Percentiles rank a stretch among this genome's conserved stretches.
Evolutionary conservation across 2,888 invertebrate species (phyloP).

Genomic region (Altica lythri): DNA sequence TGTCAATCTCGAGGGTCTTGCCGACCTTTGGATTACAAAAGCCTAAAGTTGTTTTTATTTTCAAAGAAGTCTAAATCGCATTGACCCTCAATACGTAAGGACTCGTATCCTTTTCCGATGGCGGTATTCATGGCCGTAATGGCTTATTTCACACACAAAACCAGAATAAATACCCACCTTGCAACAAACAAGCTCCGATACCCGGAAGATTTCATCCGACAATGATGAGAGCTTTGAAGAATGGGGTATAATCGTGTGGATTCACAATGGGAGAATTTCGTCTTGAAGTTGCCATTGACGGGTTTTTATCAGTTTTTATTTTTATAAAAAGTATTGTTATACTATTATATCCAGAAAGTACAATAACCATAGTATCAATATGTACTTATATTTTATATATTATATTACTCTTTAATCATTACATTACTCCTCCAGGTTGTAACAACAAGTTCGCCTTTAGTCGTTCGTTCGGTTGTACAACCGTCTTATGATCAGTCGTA

Average conservation of each 20-base stretch:
- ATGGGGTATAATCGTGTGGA: conserved; percentile 12
- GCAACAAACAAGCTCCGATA: too few species aligned
- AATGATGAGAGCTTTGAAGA: conserved; percentile 16
- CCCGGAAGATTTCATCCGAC: conserved; percentile 17
- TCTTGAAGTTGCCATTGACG: background rate
- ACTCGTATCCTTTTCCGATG: conserved; percentile 2
- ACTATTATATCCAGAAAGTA: too few species aligned
- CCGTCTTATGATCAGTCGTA: too few species aligned
- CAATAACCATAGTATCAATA: too few species aligned
- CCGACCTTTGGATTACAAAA: conserved; percentile 11
- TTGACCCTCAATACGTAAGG: conserved; percentile 12
- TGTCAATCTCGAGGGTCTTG: background rate
- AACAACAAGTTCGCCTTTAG: too few species aligned
- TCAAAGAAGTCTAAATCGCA: conserved; percentile 15
- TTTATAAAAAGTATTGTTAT: background rate
- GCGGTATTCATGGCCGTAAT: conserved; percentile 6
- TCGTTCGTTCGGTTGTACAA: too few species aligned
- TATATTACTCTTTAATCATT: too few species aligned
- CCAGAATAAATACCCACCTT: conserved; percentile 8
- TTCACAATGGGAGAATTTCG: conserved; percentile 12
- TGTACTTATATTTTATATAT: too few species aligned
- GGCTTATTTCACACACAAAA: conserved; percentile 22
- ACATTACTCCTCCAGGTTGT: too few species aligned
- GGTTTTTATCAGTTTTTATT: too few species aligned
- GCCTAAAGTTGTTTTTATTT: conserved; percentile 11